Percentiles rank a stretch among this genome's conserved stretches.
Evolutionary conservation across 2,888 invertebrate genomes (phyloP).

Genomic region (Limulus polyphemus): DNA sequence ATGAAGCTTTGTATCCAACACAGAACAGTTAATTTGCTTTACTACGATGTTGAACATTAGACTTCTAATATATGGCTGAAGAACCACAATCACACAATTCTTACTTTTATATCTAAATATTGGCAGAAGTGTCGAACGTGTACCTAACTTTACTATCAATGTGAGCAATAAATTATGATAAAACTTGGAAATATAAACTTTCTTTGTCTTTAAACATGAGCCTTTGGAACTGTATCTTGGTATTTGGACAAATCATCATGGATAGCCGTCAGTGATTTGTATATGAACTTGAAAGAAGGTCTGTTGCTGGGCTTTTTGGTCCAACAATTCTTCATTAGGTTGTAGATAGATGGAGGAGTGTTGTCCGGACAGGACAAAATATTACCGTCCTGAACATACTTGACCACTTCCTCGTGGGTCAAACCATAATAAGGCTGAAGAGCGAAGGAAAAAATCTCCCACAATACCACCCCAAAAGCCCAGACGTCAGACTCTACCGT

Average conservation of each 20-base stretch:
- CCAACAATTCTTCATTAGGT: conserved; percentile 90
- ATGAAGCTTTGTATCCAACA: too few species aligned
- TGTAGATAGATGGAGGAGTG: conserved; percentile 71
- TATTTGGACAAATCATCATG: conserved; percentile 28
- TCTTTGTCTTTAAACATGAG: too few species aligned
- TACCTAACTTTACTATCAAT: too few species aligned
- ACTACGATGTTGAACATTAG: too few species aligned
- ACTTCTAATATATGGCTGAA: too few species aligned
- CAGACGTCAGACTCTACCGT: conserved; percentile 93
- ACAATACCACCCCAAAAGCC: conserved; percentile 91
- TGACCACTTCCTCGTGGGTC: conserved; percentile 89
- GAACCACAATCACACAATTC: too few species aligned
- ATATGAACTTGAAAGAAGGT: conserved; percentile 54
- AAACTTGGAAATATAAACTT: too few species aligned
- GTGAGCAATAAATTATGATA: too few species aligned
- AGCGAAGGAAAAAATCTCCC: conserved; percentile 95
- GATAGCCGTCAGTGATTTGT: conserved; percentile 33
- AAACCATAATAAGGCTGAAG: conserved; percentile 93
- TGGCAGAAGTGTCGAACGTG: too few species aligned
- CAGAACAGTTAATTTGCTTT: too few species aligned
- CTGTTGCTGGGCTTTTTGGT: conserved; percentile 68
- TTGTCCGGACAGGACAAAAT: conserved; percentile 80
- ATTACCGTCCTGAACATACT: conserved; percentile 84
- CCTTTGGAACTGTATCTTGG: too few species aligned
- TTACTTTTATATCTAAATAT: too few species aligned